These are phyloP conservation scores for Grantiella picta DNA, from an alignment of 2,113 vertebrate genomes.

Conservation along the genomic window DNA sequence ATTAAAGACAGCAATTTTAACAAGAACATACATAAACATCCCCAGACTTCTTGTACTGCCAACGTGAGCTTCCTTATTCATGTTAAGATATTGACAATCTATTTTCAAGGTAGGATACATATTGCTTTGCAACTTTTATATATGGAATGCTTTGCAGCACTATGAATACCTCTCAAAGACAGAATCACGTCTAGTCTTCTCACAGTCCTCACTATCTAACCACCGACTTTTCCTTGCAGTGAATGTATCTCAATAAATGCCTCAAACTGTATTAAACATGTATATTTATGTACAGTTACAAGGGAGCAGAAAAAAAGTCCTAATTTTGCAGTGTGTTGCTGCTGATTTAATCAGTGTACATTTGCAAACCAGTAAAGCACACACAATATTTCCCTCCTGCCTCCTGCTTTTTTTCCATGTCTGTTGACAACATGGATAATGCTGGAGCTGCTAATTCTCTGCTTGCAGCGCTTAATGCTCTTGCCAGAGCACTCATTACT, in stretches of 20 bases:
- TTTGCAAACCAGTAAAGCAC: not conserved
- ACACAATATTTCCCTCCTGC: not conserved
- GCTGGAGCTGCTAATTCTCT: not conserved
- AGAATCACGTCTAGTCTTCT: not conserved
- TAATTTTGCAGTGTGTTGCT: not conserved
- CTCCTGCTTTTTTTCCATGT: not conserved
- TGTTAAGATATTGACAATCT: not conserved
- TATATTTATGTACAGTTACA: constrained; percentile 2
- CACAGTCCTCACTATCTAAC: not conserved
- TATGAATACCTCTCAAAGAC: not conserved
- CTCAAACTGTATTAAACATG: not conserved
- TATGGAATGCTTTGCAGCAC: not conserved
- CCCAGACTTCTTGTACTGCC: not conserved
- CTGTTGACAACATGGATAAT: not conserved
- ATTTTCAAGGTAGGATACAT: not conserved
- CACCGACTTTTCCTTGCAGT: not conserved
- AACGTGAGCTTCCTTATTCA: not conserved
- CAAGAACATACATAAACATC: constrained; percentile 15
- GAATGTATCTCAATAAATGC: not conserved
- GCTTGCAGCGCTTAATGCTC: not conserved
- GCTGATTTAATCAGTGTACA: not conserved
- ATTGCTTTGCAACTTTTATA: not conserved
- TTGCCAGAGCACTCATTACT: not conserved
- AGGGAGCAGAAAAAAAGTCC: not conserved
- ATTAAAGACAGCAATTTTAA: constrained; percentile 9